Percentiles rank a stretch among this genome's conserved stretches.
These are phyloP conservation scores for Platerodrilus igneus DNA, from an alignment of 2,888 invertebrate species.

Conservation along the genomic window DNA sequence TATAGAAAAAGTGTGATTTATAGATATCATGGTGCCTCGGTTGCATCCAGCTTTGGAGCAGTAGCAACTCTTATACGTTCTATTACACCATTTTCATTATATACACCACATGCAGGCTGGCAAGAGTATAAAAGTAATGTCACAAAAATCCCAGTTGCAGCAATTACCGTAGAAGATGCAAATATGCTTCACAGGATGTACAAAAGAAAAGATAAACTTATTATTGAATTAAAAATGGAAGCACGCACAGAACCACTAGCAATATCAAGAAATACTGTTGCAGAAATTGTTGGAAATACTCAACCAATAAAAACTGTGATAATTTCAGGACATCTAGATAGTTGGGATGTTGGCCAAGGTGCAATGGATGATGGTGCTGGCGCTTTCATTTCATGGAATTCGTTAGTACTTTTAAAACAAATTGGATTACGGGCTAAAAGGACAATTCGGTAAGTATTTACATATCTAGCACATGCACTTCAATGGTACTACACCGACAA, in stretches of 20 bases:
- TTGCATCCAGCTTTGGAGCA: slow-evolving; percentile 69
- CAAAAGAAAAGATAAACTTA: slow-evolving; percentile 42
- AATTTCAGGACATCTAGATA: slow-evolving; percentile 78
- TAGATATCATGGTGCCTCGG: slow-evolving; percentile 59
- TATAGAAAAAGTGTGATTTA: slow-evolving; percentile 66
- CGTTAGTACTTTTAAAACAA: slow-evolving; percentile 60
- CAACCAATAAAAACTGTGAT: slow-evolving; percentile 59
- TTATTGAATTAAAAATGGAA: slow-evolving; percentile 61
- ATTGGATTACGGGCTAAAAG: slow-evolving; percentile 63
- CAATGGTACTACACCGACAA: too few species aligned
- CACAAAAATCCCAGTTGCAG: slow-evolving; percentile 65
- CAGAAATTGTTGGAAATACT: slow-evolving; percentile 51
- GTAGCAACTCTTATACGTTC: slow-evolving; percentile 71
- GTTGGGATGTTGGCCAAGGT: slow-evolving; percentile 83
- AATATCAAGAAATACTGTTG: slow-evolving; percentile 67
- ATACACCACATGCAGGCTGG: slow-evolving; percentile 72
- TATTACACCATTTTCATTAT: slow-evolving; percentile 70
- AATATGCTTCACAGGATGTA: slow-evolving; percentile 59
- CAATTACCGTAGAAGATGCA: slow-evolving; percentile 75
- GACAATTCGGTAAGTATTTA: slow-evolving; percentile 56
- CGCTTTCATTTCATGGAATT: slow-evolving; percentile 71
- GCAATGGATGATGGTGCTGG: slow-evolving; percentile 86
- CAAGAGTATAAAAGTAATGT: slow-evolving; percentile 58
- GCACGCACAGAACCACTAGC: slow-evolving; percentile 54
- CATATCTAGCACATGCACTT: too few species aligned